Base-by-base conservation (phyloP, 2,888 invertebrate species). In the Venusia cambrica region DNA sequence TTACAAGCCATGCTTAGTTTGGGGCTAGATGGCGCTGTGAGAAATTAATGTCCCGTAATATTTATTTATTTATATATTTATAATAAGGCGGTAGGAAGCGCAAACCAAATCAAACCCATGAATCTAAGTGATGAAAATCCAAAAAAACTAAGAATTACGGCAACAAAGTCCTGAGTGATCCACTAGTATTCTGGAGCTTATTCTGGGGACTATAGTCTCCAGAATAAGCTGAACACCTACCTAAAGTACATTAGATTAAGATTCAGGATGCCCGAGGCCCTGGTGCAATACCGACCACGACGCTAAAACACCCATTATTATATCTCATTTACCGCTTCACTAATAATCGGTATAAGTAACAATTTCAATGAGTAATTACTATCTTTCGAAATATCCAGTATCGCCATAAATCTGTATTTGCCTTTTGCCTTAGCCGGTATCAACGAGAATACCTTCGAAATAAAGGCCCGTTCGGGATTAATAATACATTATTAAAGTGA, bases 291-390 rank as follows among this genome's bases (percentile, higher is more conserved):
- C 57, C 57, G 56, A n/a, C n/a, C n/a, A n/a, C n/a, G n/a, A 48
- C 51, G 48, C 54, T 63, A 61, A 56, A 61, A 60, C 54, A 52
- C 52, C 51, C 43, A 61, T 62, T 65, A 64, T 54, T 65, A 64
- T 54, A 60, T 59, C 61, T 67, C 61, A 69, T 73, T 66, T 63
- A 65, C 68, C 62, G 67, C 67, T 61, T 52, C 53, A 51, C 59
- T 78, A 75, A 76, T 77, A 69, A 73, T 62, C 59, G 65, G 69
- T 64, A 71, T 55, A 62, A 56, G 62, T 69, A 55, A 71, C 60
- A 59, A 69, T 75, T 75, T 72, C 63, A 70, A 74, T 67, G 60
- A 65, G 68, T 76, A 76, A 73, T 72, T 69, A 64, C 60, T 51
- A 52, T 56, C 55, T 69, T 63, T 66, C 59, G 55, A 54, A 66